Conservation (phyloP, 1,140 invertebrate genomes). For the Bombus confusus region DNA sequence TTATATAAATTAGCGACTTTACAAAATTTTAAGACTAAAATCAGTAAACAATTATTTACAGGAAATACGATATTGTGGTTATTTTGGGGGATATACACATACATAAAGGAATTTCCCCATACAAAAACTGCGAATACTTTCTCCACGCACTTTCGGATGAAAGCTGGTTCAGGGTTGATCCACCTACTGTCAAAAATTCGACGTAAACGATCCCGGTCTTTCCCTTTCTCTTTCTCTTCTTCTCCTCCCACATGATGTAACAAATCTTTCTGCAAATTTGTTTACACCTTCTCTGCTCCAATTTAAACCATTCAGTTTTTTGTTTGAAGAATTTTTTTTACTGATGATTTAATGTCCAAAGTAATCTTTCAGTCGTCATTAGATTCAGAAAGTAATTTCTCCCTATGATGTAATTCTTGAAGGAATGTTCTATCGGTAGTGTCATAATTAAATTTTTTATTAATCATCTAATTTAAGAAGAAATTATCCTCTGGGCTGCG, state of each 20-base stretch:
- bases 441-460: too few species aligned
- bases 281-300: constrained; percentile 2
- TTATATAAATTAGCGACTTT: neutral
- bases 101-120: neutral
- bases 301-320: too few species aligned
- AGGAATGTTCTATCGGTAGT: neutral
- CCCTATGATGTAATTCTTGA: neutral
- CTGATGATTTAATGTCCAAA: neutral
- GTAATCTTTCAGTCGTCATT: neutral
- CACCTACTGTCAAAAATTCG: constrained; percentile 44
- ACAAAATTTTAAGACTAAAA: neutral
- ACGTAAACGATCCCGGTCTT: neutral
- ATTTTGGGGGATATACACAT: neutral
- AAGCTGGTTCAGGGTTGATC: constrained; percentile 34
- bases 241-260: neutral
- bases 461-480: too few species aligned
- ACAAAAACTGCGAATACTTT: constrained; percentile 35
- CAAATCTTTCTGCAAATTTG: neutral
- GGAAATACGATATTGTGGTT: neutral
- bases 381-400: neutral
- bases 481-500: too few species aligned
- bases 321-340: neutral
- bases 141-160: constrained; percentile 45
- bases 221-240: constrained; percentile 38
- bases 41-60: neutral